Evolutionary conservation across 2,797 vertebrate genomes (phyloP).

Genomic region (Rachycentron canadum): DNA sequence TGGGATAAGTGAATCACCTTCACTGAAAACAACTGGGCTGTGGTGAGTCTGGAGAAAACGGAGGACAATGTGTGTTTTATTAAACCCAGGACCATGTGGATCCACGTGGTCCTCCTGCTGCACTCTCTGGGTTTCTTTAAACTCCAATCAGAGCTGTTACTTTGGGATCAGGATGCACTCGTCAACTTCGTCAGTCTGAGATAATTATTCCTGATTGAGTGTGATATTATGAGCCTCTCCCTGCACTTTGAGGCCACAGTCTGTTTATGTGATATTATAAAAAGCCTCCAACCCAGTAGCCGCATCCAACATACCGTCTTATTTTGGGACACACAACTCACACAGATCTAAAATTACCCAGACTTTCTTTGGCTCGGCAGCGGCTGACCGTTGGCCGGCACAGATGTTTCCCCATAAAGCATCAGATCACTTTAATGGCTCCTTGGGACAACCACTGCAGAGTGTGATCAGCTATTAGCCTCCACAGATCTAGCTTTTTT

Average conservation of each 20-base stretch:
- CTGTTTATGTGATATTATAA: background rate
- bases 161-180: background rate
- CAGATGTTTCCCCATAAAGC: slow-evolving; percentile 52
- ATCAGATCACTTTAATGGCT: slow-evolving; percentile 36
- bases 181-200: background rate
- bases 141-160: no score
- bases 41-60: no score
- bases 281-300: slow-evolving; percentile 27
- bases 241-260: background rate
- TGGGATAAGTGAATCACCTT: background rate
- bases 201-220: background rate
- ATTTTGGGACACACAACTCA: slow-evolving; percentile 50
- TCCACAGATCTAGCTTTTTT: no score
- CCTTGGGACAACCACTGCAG: background rate
- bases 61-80: background rate
- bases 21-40: background rate
- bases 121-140: no score
- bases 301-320: slow-evolving; percentile 30
- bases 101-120: no score
- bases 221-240: background rate
- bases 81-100: background rate
- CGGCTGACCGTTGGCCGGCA: slow-evolving; percentile 30
- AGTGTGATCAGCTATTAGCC: background rate
- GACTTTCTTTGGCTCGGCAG: slow-evolving; percentile 49
- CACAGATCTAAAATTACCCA: slow-evolving; percentile 42